These are phyloP conservation scores for Callimorpha dominula DNA, from an alignment of 2,888 invertebrate species.

Conservation along the genomic window DNA sequence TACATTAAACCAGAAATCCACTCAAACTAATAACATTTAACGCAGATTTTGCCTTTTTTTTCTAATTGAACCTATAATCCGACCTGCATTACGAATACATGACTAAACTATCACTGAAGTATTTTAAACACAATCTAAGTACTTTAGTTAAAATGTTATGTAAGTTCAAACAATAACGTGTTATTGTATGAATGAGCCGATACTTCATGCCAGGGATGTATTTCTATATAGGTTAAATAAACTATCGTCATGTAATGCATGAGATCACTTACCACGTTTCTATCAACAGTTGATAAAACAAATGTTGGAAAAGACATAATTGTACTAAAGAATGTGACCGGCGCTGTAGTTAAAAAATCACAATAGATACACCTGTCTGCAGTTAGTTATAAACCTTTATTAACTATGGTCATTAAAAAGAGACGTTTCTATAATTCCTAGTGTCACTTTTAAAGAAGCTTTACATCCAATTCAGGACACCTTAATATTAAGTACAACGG, in stretches of 20 bases:
- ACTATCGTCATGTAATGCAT: constrained; percentile 23
- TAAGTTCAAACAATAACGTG: constrained; percentile 65
- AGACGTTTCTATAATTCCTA: too few species aligned
- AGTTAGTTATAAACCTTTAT: neutral
- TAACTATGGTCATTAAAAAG: neutral
- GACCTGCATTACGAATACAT: constrained; percentile 5
- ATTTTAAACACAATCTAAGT: constrained; percentile 24
- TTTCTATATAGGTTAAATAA: constrained; percentile 53
- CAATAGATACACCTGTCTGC: constrained; percentile 3
- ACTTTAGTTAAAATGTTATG: constrained; percentile 56
- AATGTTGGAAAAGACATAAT: constrained; percentile 17
- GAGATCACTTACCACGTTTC: constrained; percentile 47
- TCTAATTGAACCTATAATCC: neutral
- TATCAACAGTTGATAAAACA: constrained; percentile 42
- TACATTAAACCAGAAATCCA: too few species aligned
- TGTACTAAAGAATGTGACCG: constrained; percentile 16
- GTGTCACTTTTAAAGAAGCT: too few species aligned
- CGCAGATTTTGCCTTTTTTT: neutral
- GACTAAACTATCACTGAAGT: constrained; percentile 25
- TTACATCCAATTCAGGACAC: too few species aligned
- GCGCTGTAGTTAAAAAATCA: constrained; percentile 3
- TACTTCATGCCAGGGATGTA: constrained; percentile 23
- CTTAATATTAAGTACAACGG: too few species aligned
- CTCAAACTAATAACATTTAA: too few species aligned
- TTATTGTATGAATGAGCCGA: constrained; percentile 58